Base-by-base conservation (phyloP, 2,888 invertebrate genomes). In the Drosophila lacicola region DNA sequence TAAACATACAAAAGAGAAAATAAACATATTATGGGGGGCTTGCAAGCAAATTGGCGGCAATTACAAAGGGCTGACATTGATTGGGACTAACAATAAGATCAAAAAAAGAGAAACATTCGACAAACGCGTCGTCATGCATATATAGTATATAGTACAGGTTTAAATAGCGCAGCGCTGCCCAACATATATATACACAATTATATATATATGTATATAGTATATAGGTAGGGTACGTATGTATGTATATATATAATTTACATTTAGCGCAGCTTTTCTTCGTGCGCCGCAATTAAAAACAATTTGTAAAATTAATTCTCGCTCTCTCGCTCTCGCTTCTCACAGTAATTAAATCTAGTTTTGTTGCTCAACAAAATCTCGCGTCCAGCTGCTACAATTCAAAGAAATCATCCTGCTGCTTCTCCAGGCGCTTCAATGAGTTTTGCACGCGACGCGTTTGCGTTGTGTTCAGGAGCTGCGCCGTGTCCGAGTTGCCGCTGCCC, bases 371-470 rank as follows among this genome's bases (percentile, higher is more conserved):
- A 36, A 36, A 36, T 50, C 9, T 29, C 60, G 62, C 74, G 17
- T 17, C 80, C 78, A 82, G 87, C 56, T 94, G 96, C 96, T 97
- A 97, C 95, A 97, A 96, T 93, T 97, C 97, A 92, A 97, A 98
- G 91, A 97, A 95, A 91, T 97, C 97, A 88, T 98, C 97, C 91
- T 97, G 97, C 90, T 96, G 95, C 86, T 96, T 94, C 93, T 97
- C 97, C 75, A 97, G 94, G 88, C 96, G 95, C 91, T 96, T 95
- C 76, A 97, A 92, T 5, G 97, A 97, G 75, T 95, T 96, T 91
- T 96, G 95, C 25, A 97, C 95, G 87, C 95, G 95, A 78, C 95
- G 94, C 39, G 97, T 96, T 91, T 97, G 96, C 41, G 97, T 96
- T 89, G 96, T 95, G 37, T 96, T 95, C 47, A 92, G 70, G 34